Evolutionary conservation across 2,888 invertebrate genomes (phyloP).

Genomic region (Cheiracanthium punctorium): DNA sequence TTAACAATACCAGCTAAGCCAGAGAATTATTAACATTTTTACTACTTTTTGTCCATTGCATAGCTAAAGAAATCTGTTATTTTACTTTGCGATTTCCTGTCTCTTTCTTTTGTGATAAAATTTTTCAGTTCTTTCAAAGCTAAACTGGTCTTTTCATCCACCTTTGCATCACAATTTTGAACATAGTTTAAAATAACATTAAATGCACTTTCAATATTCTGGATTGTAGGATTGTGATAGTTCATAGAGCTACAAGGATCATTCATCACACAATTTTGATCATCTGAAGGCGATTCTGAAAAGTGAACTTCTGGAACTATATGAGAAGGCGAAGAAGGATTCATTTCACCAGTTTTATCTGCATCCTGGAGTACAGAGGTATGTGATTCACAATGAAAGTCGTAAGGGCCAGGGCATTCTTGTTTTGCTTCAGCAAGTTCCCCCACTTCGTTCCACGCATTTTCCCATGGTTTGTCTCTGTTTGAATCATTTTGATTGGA

Average conservation of each 20-base stretch:
- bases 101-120: not conserved
- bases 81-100: not conserved
- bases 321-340: not conserved
- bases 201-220: not conserved
- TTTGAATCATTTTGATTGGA: not conserved
- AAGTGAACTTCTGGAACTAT: too few relatives aligned
- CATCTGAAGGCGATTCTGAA: too few relatives aligned
- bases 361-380: too few relatives aligned
- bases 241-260: not conserved
- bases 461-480: not conserved
- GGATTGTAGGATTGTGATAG: not conserved
- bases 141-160: not conserved
- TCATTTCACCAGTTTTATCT: too few relatives aligned
- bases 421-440: not conserved
- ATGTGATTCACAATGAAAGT: too few relatives aligned
- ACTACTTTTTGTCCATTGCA: too few relatives aligned
- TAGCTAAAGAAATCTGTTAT: slow-evolving; percentile 7
- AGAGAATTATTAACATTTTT: too few relatives aligned
- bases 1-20: too few relatives aligned
- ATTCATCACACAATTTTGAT: too few relatives aligned
- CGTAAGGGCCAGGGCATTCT: not conserved
- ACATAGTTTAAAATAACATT: slow-evolving; percentile 2
- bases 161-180: not conserved
- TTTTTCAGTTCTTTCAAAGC: slow-evolving; percentile 10
- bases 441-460: not conserved